Conservation (phyloP, 2,888 invertebrate genomes). For the Sympetrum striolatum region DNA sequence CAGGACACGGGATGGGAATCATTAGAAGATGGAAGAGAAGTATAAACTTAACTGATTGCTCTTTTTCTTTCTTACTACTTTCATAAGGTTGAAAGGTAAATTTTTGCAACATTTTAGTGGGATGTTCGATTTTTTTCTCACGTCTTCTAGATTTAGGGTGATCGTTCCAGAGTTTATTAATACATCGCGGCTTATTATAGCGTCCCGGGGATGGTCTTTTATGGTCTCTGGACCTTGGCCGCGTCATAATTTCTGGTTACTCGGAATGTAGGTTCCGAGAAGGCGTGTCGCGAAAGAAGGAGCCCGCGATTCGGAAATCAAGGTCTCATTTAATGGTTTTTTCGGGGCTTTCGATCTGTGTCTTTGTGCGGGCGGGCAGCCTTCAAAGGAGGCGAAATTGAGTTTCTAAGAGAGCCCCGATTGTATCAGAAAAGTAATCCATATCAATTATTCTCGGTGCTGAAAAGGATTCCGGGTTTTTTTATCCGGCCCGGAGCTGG, state of each 20-base stretch:
- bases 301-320: neutral
- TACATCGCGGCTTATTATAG: neutral
- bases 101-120: too few relatives aligned
- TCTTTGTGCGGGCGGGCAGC: neutral
- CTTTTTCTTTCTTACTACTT: too few relatives aligned
- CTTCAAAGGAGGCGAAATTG: neutral
- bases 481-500: too few relatives aligned
- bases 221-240: neutral
- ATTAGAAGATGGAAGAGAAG: too few relatives aligned
- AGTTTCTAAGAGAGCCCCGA: neutral
- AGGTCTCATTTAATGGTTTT: conserved; percentile 7
- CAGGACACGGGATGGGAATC: too few relatives aligned
- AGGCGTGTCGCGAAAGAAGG: neutral
- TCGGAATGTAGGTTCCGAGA: neutral
- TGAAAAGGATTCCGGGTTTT: neutral
- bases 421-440: neutral
- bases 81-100: too few relatives aligned
- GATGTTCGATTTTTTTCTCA: too few relatives aligned
- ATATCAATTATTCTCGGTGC: neutral
- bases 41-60: too few relatives aligned
- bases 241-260: neutral
- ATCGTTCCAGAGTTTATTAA: too few relatives aligned
- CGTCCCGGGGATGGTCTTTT: neutral
- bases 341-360: neutral
- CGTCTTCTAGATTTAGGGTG: too few relatives aligned